Evolutionary conservation across 2,888 invertebrate genomes (phyloP).

Genomic region (Augochlorella aurata): DNA sequence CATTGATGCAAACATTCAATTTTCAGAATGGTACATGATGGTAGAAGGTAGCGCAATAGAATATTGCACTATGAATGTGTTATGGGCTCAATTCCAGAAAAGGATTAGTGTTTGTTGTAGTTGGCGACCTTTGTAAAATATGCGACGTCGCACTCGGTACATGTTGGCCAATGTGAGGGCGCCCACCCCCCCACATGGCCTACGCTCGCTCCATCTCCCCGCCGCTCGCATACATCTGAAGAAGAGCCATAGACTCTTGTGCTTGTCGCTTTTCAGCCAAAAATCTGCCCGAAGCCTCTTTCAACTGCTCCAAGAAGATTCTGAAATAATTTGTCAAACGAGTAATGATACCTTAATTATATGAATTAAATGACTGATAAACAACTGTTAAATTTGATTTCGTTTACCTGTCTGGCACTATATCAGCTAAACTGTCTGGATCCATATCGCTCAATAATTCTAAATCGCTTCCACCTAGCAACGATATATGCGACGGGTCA

Average conservation of each 20-base stretch:
- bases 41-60: constrained; percentile 34
- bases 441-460: constrained; percentile 95
- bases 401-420: constrained; percentile 87
- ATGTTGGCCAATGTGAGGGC: constrained; percentile 80
- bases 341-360: not conserved
- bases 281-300: constrained; percentile 92
- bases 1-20: constrained; percentile 34
- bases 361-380: not conserved
- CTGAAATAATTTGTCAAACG: constrained; percentile 66
- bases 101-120: constrained; percentile 79
- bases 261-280: constrained; percentile 92
- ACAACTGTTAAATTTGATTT: constrained; percentile 66
- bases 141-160: constrained; percentile 80
- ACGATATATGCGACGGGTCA: constrained; percentile 92
- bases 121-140: constrained; percentile 80
- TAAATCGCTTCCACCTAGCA: constrained; percentile 92
- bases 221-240: constrained; percentile 86
- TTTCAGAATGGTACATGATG: constrained; percentile 34
- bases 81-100: constrained; percentile 80
- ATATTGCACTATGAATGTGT: constrained; percentile 36
- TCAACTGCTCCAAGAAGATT: constrained; percentile 90
- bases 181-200: constrained; percentile 82
- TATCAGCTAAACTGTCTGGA: constrained; percentile 92
- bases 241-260: constrained; percentile 92
- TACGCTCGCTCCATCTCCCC: constrained; percentile 81